Conservation (phyloP, 30 jellyfish, hydroid and myxozoan genomes). For the Calvadosia cruxmelitensis region DNA sequence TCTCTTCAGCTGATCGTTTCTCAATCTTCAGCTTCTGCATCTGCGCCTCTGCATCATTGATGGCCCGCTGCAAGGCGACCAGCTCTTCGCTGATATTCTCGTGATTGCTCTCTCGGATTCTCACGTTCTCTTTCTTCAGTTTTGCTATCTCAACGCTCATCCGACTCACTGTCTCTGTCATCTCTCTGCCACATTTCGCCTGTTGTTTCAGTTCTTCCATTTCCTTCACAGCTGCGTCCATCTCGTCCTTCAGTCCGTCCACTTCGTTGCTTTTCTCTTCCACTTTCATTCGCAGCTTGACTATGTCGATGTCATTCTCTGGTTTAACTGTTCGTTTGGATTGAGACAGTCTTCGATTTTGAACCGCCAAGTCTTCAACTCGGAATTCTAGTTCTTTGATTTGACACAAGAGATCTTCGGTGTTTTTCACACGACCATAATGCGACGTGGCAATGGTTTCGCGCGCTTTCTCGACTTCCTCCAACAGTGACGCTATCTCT, state of each 20-base stretch:
- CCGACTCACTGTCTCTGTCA: conserved; percentile 1
- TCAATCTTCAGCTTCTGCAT: not conserved
- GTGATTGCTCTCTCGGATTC: conserved; percentile 18
- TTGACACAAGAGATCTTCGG: not conserved
- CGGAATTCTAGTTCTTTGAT: not conserved
- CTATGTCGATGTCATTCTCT: not conserved
- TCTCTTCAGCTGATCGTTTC: conserved; percentile 1
- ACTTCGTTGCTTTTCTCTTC: conserved; percentile 39
- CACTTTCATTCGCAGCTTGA: conserved; percentile 16
- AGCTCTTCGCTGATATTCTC: conserved; percentile 3
- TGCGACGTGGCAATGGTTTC: not conserved
- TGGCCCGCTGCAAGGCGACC: not conserved
- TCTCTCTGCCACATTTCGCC: conserved; percentile 20
- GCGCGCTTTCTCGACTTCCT: not conserved
- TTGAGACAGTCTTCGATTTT: not conserved
- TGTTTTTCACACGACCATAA: not conserved
- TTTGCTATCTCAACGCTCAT: conserved; percentile 2
- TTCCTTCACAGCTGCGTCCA: conserved; percentile 10
- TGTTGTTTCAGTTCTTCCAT: conserved; percentile 13
- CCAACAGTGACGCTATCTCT: not conserved
- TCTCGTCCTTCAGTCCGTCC: conserved; percentile 30
- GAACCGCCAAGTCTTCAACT: not conserved
- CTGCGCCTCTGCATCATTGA: not conserved
- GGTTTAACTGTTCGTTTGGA: not conserved
- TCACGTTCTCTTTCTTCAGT: conserved; percentile 21